phyloP scores from a whole-genome alignment of 2,888 invertebrate genomes.

The Ennomos erosarius region DNA sequence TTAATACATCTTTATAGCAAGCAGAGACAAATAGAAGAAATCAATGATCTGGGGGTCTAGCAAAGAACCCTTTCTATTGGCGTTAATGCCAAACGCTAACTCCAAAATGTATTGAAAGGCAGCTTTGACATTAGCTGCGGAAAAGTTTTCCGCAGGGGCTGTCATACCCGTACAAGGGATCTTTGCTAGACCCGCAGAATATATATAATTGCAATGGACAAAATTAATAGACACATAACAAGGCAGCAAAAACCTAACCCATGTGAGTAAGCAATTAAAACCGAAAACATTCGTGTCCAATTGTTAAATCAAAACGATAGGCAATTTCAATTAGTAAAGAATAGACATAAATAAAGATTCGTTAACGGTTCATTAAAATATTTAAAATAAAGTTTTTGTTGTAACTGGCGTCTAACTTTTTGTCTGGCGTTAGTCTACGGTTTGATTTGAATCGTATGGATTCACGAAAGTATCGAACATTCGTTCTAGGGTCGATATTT shows the following conservation, averaged over 20 bases:
- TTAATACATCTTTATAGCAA: too few relatives aligned
- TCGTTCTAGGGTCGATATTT: too few relatives aligned
- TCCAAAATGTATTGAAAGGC: too few relatives aligned
- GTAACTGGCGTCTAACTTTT: slow-evolving; percentile 16
- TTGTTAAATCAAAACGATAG: slow-evolving; percentile 37
- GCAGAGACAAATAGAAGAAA: too few relatives aligned
- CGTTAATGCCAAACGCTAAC: too few relatives aligned
- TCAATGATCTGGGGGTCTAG: too few relatives aligned
- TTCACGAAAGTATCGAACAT: neutral
- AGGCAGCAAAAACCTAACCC: slow-evolving; percentile 20
- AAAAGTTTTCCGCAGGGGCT: too few relatives aligned
- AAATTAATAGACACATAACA: slow-evolving; percentile 6
- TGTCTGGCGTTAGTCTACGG: slow-evolving; percentile 4
- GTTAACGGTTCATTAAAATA: slow-evolving; percentile 41
- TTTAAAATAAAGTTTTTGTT: slow-evolving; percentile 38
- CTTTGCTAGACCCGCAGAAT: too few relatives aligned
- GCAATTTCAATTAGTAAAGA: slow-evolving; percentile 41
- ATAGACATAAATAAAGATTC: slow-evolving; percentile 45
- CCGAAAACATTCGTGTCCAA: slow-evolving; percentile 39
- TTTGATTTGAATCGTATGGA: neutral
- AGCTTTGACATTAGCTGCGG: too few relatives aligned
- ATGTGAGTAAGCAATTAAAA: slow-evolving; percentile 16
- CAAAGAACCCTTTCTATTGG: too few relatives aligned
- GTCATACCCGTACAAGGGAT: too few relatives aligned
- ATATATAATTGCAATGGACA: too few relatives aligned